Conservation (phyloP, 2,113 vertebrate species). For the Anguilla japonica region DNA sequence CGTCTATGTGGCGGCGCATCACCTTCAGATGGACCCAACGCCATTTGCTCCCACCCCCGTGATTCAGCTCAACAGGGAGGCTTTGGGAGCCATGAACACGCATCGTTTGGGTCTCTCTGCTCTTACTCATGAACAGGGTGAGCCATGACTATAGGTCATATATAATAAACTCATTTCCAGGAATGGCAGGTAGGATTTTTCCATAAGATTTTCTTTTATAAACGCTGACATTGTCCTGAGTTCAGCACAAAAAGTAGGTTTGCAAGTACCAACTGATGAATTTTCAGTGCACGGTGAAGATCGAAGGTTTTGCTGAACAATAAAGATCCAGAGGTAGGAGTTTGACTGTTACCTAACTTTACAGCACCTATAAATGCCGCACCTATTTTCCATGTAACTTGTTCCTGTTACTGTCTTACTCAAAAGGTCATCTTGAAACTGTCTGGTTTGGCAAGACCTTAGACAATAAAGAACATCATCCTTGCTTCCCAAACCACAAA, state of each 20-base stretch:
- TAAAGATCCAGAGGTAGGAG: neutral
- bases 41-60: neutral
- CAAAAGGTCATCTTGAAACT: neutral
- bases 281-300: neutral
- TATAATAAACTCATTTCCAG: slow-evolving; percentile 36
- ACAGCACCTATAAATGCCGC: neutral
- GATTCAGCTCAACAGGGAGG: neutral
- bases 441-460: neutral
- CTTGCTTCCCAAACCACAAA: too few species aligned
- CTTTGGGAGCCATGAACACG: too few species aligned
- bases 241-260: neutral
- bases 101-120: neutral
- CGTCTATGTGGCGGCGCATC: neutral
- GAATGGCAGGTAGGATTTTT: neutral
- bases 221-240: slow-evolving; percentile 5
- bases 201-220: neutral
- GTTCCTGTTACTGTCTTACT: too few species aligned
- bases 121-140: neutral
- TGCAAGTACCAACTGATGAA: neutral
- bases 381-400: neutral
- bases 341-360: neutral
- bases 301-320: neutral
- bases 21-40: slow-evolving; percentile 1
- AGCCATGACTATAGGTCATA: slow-evolving; percentile 23
- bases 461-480: neutral